Conservation (phyloP, 2,797 vertebrate genomes). For the Ctenochaetus hawaiiensis region DNA sequence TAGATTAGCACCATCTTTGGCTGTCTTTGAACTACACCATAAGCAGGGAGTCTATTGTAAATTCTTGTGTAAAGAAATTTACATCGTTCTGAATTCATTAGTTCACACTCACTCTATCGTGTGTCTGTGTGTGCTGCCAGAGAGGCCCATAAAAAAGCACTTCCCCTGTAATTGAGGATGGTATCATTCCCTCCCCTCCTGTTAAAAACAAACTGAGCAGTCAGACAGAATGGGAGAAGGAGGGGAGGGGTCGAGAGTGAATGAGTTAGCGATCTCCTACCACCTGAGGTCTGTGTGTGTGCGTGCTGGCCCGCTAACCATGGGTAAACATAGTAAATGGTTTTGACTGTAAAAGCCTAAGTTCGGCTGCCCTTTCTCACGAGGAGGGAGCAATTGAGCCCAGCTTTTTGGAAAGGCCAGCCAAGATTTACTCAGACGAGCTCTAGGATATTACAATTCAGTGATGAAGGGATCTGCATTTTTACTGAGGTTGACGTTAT, state of each 20-base stretch:
- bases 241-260: conserved; percentile 33
- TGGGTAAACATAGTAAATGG: conserved; percentile 77
- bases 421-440: conserved; percentile 16
- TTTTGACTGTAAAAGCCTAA: conserved; percentile 74
- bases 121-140: conserved; percentile 51
- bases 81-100: conserved; percentile 66
- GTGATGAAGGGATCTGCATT: conserved; percentile 11
- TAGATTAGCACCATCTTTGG: conserved; percentile 31
- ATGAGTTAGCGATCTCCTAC: conserved; percentile 49
- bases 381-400: conserved; percentile 59
- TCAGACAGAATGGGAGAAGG: conserved; percentile 51
- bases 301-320: conserved; percentile 69
- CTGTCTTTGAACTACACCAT: conserved; percentile 35
- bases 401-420: conserved; percentile 7
- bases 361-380: conserved; percentile 73
- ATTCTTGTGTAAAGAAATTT: conserved; percentile 49
- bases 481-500: not conserved
- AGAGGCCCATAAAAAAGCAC: conserved; percentile 82
- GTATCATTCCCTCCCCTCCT: conserved; percentile 73
- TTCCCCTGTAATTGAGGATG: conserved; percentile 82
- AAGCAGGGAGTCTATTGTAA: conserved; percentile 46
- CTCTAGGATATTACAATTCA: conserved; percentile 36
- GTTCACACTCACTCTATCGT: conserved; percentile 59
- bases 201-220: conserved; percentile 77
- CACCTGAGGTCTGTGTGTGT: conserved; percentile 72